Percentiles rank a stretch among this genome's conserved stretches.
phyloP scores from a whole-genome alignment of 2,113 vertebrate species.

The Antechinus flavipes region DNA sequence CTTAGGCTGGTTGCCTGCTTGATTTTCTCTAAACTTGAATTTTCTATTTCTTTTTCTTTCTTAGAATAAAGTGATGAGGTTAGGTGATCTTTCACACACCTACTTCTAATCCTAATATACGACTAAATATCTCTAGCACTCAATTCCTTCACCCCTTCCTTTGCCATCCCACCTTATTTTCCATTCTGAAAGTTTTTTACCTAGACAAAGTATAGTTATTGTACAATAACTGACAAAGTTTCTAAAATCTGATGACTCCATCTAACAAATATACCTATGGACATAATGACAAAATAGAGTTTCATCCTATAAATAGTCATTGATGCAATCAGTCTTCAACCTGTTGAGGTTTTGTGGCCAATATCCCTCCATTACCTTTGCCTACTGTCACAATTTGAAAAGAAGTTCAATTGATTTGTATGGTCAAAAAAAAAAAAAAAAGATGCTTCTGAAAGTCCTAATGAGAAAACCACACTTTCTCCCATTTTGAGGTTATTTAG shows the following conservation, averaged over 20 bases:
- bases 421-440: not conserved
- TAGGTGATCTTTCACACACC: not conserved
- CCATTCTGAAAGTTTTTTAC: slow-evolving; percentile 15
- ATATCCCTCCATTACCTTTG: not conserved
- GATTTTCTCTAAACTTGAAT: not conserved
- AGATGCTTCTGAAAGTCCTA: not conserved
- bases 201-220: not conserved
- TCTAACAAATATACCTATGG: not conserved
- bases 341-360: not conserved
- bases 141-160: not conserved
- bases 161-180: not conserved
- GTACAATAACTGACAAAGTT: not conserved
- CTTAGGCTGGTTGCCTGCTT: not conserved
- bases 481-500: not conserved
- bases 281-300: not conserved
- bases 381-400: not conserved
- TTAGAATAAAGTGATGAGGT: not conserved
- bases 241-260: slow-evolving; percentile 4
- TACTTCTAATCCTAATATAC: not conserved
- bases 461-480: not conserved
- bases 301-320: not conserved
- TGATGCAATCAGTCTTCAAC: not conserved
- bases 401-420: not conserved
- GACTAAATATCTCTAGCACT: not conserved
- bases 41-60: not conserved